These are phyloP conservation scores for Tethea ocularis DNA, from an alignment of 2,888 invertebrate species.

Conservation along the genomic window DNA sequence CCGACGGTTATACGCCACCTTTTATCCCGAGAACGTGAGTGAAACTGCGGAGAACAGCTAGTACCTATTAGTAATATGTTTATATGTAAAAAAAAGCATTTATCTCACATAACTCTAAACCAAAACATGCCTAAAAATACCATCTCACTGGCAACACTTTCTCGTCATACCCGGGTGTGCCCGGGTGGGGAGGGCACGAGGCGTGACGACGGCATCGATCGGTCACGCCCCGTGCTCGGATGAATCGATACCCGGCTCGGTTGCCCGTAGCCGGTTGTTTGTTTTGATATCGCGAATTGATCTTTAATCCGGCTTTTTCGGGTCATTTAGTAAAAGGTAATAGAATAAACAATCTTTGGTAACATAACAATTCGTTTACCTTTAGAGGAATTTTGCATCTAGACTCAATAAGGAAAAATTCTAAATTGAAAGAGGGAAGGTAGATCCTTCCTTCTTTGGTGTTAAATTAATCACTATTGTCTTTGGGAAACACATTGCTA, in stretches of 20 bases:
- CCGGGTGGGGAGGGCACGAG: slow-evolving; percentile 48
- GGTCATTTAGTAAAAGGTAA: slow-evolving; percentile 1
- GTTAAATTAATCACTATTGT: too few relatives aligned
- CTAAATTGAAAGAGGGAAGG: too few relatives aligned
- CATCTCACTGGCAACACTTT: slow-evolving; percentile 25
- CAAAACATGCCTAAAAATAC: slow-evolving; percentile 9
- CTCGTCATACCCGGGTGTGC: slow-evolving; percentile 19
- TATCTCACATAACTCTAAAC: neutral
- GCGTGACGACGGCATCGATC: slow-evolving; percentile 70
- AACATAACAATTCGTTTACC: neutral
- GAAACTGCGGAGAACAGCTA: too few relatives aligned
- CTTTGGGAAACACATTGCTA: too few relatives aligned
- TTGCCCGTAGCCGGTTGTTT: slow-evolving; percentile 24
- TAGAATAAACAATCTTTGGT: slow-evolving; percentile 7
- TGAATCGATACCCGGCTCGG: slow-evolving; percentile 46
- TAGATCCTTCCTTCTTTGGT: too few relatives aligned
- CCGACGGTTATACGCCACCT: too few relatives aligned
- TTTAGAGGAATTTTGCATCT: too few relatives aligned
- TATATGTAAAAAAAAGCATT: too few relatives aligned
- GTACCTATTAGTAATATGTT: neutral
- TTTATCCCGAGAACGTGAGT: too few relatives aligned
- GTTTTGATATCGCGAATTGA: slow-evolving; percentile 23
- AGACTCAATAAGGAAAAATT: too few relatives aligned
- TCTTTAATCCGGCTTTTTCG: slow-evolving; percentile 11
- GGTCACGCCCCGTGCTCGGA: slow-evolving; percentile 58